Evolutionary conservation across 1,140 invertebrate genomes (phyloP).

Genomic region (Lordiphosa stackelbergi): DNA sequence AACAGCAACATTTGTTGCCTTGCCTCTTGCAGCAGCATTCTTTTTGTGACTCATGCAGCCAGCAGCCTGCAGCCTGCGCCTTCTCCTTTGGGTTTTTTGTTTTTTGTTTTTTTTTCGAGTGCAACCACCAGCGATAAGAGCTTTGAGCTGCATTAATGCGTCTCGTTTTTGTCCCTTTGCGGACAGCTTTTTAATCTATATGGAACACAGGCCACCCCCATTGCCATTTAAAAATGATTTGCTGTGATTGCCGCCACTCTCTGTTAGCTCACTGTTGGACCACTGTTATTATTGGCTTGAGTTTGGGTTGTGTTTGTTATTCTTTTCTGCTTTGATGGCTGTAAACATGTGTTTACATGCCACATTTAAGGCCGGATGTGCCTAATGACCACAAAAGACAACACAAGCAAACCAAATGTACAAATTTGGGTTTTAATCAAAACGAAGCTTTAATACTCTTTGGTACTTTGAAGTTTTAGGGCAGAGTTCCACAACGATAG

Average conservation of each 20-base stretch:
- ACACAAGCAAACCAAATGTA: constrained; percentile 4
- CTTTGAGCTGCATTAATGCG: constrained; percentile 31
- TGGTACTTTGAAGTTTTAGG: no score
- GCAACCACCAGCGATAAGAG: constrained; percentile 30
- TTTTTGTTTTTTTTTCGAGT: constrained; percentile 7
- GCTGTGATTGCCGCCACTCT: constrained; percentile 22
- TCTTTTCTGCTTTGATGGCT: constrained; percentile 33
- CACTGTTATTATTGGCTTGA: constrained; percentile 24
- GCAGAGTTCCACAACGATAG: no score
- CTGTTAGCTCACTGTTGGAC: constrained; percentile 33
- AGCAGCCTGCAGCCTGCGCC: constrained; percentile 9
- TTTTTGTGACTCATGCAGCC: constrained; percentile 25
- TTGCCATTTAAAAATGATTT: constrained; percentile 15
- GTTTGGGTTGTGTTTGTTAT: constrained; percentile 29
- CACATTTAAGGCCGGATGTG: constrained; percentile 60
- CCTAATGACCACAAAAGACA: constrained; percentile 59
- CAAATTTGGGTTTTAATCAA: background rate
- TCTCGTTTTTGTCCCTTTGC: constrained; percentile 1
- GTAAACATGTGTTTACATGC: constrained; percentile 71
- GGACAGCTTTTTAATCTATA: constrained; percentile 51
- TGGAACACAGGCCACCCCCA: constrained; percentile 47
- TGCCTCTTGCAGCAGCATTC: constrained; percentile 19
- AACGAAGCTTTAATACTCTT: background rate
- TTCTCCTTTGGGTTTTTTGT: constrained; percentile 15
- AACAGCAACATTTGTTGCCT: constrained; percentile 52